Percentiles rank a stretch among this genome's conserved stretches.
These are phyloP conservation scores for Neodontobutis hainanensis DNA, from an alignment of 2,113 vertebrate genomes.

Conservation along the genomic window DNA sequence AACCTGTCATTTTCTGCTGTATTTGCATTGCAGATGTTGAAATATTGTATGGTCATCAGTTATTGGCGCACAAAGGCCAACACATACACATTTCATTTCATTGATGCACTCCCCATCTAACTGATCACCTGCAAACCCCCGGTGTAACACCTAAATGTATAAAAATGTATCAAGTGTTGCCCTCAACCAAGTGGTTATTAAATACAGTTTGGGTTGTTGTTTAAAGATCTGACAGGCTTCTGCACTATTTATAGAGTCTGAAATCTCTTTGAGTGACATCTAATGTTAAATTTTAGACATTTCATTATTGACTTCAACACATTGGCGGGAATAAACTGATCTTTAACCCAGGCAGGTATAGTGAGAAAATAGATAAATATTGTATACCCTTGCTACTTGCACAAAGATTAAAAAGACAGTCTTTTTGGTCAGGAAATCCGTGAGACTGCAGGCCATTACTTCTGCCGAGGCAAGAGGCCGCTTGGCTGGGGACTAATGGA, in stretches of 20 bases:
- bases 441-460: conserved; percentile 45
- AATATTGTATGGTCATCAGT: background rate
- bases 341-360: background rate
- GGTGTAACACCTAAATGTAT: no score
- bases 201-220: no score
- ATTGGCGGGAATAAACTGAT: background rate
- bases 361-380: conserved; percentile 1
- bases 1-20: background rate
- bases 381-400: background rate
- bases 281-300: background rate
- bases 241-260: no score
- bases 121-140: no score
- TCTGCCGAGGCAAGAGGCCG: conserved; percentile 31
- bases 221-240: no score
- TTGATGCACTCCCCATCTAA: background rate
- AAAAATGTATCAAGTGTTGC: no score
- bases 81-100: background rate
- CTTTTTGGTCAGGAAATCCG: conserved; percentile 37
- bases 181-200: no score
- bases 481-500: conserved; percentile 43
- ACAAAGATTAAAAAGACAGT: conserved; percentile 3
- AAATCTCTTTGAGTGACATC: no score
- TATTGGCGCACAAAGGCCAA: background rate
- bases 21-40: background rate
- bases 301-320: background rate